Conservation (phyloP, 2,888 invertebrate species). For the Smittia sp. region DNA sequence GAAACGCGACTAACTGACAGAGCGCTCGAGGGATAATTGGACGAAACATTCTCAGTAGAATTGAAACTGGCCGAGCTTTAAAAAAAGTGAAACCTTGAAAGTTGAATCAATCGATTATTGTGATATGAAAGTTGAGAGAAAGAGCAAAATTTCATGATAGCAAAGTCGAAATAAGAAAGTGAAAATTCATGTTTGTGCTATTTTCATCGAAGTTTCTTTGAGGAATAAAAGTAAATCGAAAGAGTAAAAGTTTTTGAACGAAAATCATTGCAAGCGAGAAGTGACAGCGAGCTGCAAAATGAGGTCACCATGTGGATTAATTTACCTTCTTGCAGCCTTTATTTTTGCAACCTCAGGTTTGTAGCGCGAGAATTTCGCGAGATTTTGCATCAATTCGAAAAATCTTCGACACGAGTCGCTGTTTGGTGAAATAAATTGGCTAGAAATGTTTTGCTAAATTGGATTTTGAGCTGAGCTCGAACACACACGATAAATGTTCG, state of each 20-base stretch:
- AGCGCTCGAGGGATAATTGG: background rate
- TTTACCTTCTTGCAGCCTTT: slow-evolving; percentile 25
- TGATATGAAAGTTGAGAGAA: background rate
- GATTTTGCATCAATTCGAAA: background rate
- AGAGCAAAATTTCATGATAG: background rate
- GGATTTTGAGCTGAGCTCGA: background rate
- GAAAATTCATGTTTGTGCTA: slow-evolving; percentile 3
- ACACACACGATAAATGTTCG: background rate
- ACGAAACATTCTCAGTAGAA: background rate
- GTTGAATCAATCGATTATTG: background rate
- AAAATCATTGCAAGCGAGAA: slow-evolving; percentile 12
- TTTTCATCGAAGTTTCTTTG: background rate
- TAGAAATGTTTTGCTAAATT: background rate
- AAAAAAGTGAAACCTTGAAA: background rate
- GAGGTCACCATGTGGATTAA: slow-evolving; percentile 32
- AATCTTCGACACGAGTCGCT: background rate
- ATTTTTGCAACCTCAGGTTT: slow-evolving; percentile 26
- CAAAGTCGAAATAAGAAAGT: background rate
- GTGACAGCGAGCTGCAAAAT: slow-evolving; percentile 6
- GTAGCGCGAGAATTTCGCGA: background rate
- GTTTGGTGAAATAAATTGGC: no score
- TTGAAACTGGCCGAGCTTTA: background rate
- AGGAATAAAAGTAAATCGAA: background rate
- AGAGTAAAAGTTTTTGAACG: background rate
- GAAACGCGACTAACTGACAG: background rate